Percentiles rank a stretch among this genome's conserved stretches.
Conservation (phyloP, 1,140 invertebrate species). For the Diachasmimorpha longicaudata region DNA sequence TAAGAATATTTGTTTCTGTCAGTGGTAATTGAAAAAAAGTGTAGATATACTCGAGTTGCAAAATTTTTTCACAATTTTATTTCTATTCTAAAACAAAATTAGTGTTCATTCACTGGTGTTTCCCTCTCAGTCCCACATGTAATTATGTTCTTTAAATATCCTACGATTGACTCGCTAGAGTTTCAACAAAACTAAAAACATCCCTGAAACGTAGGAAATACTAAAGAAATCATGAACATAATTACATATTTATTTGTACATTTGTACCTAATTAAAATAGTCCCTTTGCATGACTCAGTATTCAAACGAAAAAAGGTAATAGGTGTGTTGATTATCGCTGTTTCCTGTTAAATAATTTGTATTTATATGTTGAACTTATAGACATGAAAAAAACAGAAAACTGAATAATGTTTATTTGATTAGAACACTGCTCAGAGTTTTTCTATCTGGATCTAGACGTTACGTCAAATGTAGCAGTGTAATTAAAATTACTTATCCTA, state of each 20-base stretch:
- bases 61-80: too few relatives aligned
- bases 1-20: too few relatives aligned
- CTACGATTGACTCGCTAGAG: not conserved
- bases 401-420: slow-evolving; percentile 3
- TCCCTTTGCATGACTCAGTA: slow-evolving; percentile 16
- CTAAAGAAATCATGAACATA: not conserved
- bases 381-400: not conserved
- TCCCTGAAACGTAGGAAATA: not conserved
- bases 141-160: not conserved
- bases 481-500: not conserved
- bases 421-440: slow-evolving; percentile 21
- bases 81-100: not conserved
- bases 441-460: slow-evolving; percentile 1
- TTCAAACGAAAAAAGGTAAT: slow-evolving; percentile 18
- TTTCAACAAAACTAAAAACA: not conserved
- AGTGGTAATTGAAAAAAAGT: too few relatives aligned
- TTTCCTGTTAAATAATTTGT: slow-evolving; percentile 25
- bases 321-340: slow-evolving; percentile 23
- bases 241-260: slow-evolving; percentile 11
- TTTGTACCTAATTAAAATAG: slow-evolving; percentile 17
- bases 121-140: not conserved
- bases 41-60: too few relatives aligned
- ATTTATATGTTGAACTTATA: slow-evolving; percentile 12
- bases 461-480: not conserved
- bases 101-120: not conserved